phyloP scores from a whole-genome alignment of 1,140 invertebrate genomes.

The Leptinotarsa lineolata region DNA sequence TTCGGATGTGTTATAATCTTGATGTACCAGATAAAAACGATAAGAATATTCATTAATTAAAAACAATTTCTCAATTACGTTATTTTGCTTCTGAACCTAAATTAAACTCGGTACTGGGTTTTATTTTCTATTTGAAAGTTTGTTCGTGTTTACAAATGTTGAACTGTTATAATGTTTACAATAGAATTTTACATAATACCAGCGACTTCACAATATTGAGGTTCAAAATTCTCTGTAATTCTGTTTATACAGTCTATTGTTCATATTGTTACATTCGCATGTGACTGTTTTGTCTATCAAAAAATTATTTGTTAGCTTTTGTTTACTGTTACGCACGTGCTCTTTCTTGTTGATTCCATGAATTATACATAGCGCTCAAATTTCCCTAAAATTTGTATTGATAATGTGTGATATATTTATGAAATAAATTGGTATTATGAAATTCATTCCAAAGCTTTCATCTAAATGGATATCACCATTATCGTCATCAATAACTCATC shows the following conservation, averaged over 20 bases:
- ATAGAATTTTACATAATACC: constrained; percentile 4
- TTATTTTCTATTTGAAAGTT: not conserved
- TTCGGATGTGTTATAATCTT: not conserved
- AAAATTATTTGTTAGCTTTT: not conserved
- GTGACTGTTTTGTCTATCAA: not conserved
- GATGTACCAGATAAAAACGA: not conserved
- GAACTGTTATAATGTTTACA: not conserved
- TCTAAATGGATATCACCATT: no score
- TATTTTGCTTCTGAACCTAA: no score
- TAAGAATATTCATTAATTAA: not conserved
- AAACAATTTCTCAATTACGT: no score
- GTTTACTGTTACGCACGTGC: not conserved
- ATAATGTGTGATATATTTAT: no score
- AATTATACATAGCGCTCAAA: not conserved
- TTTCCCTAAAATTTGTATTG: no score
- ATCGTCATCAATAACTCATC: no score
- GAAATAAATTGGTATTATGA: no score
- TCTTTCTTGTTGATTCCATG: not conserved
- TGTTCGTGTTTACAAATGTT: not conserved
- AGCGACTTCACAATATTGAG: not conserved
- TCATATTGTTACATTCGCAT: not conserved
- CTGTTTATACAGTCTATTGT: not conserved
- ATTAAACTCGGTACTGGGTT: not conserved
- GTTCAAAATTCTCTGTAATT: constrained; percentile 2
- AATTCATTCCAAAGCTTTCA: no score